Evolutionary conservation across 2,888 invertebrate genomes (phyloP).

Genomic region (Hesperia comma): DNA sequence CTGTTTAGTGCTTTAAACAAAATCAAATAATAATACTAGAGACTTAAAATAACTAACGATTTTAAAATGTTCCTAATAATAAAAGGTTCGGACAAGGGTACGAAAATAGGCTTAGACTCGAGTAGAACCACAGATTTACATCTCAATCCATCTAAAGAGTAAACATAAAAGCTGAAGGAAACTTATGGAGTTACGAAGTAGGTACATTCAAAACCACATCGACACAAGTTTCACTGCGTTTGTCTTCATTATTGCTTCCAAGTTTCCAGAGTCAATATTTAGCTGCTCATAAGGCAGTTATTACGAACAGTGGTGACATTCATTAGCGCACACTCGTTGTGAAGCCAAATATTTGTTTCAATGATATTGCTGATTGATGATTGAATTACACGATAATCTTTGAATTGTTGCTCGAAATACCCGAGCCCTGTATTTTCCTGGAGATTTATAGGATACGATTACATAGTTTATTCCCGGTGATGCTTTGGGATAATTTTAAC

Average conservation of each 20-base stretch:
- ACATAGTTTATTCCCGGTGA: no score
- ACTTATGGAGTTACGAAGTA: neutral
- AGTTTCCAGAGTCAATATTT: conserved; percentile 16
- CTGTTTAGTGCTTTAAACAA: no score
- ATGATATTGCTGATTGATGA: conserved; percentile 26
- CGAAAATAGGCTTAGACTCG: neutral
- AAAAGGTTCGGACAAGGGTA: no score
- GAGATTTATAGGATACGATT: neutral
- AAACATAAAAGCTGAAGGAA: conserved; percentile 1
- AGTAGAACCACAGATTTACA: neutral
- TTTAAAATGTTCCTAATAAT: no score
- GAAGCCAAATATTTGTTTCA: conserved; percentile 32
- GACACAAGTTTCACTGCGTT: conserved; percentile 14
- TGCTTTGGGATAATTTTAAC: no score
- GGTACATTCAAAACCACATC: conserved; percentile 5
- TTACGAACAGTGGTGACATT: conserved; percentile 20
- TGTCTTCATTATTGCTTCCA: conserved; percentile 25
- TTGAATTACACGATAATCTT: conserved; percentile 8
- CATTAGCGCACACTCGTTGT: conserved; percentile 18
- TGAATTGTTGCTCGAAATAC: neutral
- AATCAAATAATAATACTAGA: no score
- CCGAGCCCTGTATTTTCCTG: neutral
- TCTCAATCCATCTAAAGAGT: neutral
- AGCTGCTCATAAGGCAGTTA: conserved; percentile 26
- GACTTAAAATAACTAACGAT: no score